A percentile compares a stretch with the other conserved stretches of the same genome.
Conservation (phyloP, 2,113 vertebrate species). For the Eretmochelys imbricata region DNA sequence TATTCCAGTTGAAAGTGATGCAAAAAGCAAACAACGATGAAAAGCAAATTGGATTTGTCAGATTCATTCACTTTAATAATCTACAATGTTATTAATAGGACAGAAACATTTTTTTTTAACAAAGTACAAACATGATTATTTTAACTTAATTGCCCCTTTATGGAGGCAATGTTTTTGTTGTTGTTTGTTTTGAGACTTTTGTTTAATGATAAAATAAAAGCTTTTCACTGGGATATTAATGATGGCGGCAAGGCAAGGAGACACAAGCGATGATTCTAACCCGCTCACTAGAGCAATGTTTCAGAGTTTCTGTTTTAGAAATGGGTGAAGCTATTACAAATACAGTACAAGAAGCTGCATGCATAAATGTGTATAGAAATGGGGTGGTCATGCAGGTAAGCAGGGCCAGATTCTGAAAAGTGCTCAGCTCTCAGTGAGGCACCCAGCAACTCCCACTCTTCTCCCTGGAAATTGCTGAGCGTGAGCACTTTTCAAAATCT, state of each 20-base stretch:
- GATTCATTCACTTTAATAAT: neutral
- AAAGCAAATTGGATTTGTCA: neutral
- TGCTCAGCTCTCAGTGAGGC: neutral
- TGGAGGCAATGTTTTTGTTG: neutral
- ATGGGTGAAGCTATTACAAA: fast-evolving
- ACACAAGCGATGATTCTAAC: neutral
- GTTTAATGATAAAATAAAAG: neutral
- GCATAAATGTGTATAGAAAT: neutral
- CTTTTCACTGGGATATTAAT: neutral
- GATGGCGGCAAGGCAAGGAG: neutral
- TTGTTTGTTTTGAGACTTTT: fast-evolving
- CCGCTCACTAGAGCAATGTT: neutral
- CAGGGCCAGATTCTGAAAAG: neutral
- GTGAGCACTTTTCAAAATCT: too few relatives aligned
- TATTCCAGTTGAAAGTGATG: neutral
- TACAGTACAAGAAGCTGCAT: neutral
- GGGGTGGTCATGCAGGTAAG: neutral
- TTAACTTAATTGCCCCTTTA: neutral
- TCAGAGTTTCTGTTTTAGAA: neutral
- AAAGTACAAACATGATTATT: neutral
- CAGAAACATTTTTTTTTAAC: neutral
- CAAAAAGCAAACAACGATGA: neutral
- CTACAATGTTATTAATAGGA: neutral
- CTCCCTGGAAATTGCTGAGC: too few relatives aligned
- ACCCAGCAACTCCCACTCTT: neutral